Evolutionary conservation across 1,140 invertebrate genomes (phyloP).

Genomic region (Mercenaria mercenaria): DNA sequence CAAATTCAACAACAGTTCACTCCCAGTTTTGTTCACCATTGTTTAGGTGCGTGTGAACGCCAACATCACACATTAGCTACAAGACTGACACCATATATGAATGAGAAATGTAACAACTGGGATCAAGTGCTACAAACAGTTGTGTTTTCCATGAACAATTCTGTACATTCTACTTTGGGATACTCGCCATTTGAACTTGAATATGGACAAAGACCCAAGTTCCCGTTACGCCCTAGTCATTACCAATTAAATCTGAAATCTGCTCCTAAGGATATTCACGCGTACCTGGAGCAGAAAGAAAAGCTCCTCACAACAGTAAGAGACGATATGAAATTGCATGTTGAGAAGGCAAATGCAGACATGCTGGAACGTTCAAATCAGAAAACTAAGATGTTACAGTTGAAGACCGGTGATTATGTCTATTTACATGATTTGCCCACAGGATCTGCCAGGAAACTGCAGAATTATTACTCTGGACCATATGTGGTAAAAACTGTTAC

Average conservation of each 20-base stretch:
- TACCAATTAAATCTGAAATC: neutral
- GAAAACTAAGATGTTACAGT: neutral
- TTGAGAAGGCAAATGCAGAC: neutral
- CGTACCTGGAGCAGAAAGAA: neutral
- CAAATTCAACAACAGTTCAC: slow-evolving; percentile 21
- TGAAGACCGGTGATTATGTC: slow-evolving; percentile 38
- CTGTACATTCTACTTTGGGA: neutral
- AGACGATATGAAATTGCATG: neutral
- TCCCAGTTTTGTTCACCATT: slow-evolving; percentile 39
- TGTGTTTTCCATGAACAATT: slow-evolving; percentile 30
- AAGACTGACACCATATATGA: slow-evolving; percentile 5
- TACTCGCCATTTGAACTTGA: too few species aligned
- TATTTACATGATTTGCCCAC: slow-evolving; percentile 25
- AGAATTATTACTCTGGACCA: slow-evolving; percentile 40
- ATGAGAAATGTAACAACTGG: neutral
- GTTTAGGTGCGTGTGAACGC: neutral
- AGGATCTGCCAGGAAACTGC: slow-evolving; percentile 48
- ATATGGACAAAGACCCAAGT: slow-evolving; percentile 7
- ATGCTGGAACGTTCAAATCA: slow-evolving; percentile 29
- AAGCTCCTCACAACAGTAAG: neutral
- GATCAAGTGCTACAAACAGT: neutral
- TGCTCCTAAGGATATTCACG: neutral
- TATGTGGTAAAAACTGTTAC: slow-evolving; percentile 1
- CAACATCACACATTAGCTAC: neutral
- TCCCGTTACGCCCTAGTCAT: neutral